Evolutionary conservation across 2,113 vertebrate species (phyloP).

Genomic region (Pedetes capensis): DNA sequence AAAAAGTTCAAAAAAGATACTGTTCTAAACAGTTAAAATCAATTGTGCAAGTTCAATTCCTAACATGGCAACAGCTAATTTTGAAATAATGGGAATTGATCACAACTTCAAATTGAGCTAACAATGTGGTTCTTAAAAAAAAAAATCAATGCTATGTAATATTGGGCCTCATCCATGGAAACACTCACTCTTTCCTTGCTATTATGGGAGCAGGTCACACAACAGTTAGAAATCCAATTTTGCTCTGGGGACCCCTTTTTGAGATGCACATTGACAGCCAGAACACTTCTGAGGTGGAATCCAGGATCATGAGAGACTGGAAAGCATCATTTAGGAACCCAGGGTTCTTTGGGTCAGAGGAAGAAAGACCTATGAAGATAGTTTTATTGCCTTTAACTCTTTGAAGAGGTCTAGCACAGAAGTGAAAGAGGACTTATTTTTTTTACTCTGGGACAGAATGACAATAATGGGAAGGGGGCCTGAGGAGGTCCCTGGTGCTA

Average conservation of each 20-base stretch:
- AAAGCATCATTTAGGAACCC: neutral
- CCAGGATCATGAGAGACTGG: neutral
- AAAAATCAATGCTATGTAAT: neutral
- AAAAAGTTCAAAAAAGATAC: neutral
- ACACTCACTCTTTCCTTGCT: neutral
- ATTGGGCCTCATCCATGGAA: neutral
- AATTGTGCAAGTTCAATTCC: neutral
- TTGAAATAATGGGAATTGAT: constrained; percentile 42
- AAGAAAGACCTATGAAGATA: neutral
- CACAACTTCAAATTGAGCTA: constrained; percentile 14
- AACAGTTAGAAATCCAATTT: neutral
- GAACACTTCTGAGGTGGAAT: neutral
- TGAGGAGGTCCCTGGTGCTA: neutral
- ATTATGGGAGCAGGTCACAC: neutral
- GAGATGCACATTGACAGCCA: neutral
- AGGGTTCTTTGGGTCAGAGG: neutral
- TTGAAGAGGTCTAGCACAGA: neutral
- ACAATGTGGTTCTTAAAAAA: neutral
- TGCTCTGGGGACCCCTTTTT: neutral
- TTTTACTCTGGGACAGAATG: neutral
- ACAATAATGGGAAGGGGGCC: neutral
- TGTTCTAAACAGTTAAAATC: neutral
- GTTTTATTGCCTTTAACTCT: neutral
- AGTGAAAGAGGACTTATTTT: neutral
- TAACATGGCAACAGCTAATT: constrained; percentile 19